phyloP scores from a whole-genome alignment of 2,888 invertebrate genomes.

The Eristalinus aeneus region DNA sequence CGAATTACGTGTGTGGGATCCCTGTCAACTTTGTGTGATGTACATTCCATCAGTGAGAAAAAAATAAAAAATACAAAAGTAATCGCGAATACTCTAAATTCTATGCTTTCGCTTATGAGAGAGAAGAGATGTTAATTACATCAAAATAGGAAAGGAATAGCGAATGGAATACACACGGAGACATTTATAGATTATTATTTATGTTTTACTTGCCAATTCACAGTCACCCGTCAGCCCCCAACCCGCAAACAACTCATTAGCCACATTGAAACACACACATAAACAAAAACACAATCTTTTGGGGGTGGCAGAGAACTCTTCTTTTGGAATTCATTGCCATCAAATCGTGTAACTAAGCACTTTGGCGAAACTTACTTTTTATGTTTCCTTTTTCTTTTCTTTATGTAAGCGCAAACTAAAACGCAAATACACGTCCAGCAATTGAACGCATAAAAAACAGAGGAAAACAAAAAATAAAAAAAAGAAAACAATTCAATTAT shows the following conservation, averaged over 20 bases:
- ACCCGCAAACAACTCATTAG: slow-evolving; percentile 3
- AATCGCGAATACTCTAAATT: neutral
- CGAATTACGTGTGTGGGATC: slow-evolving; percentile 47
- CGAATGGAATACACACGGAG: slow-evolving; percentile 3
- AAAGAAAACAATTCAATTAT: slow-evolving; percentile 37
- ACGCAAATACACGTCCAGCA: slow-evolving; percentile 6
- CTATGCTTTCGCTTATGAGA: slow-evolving; percentile 20
- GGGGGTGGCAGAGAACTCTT: slow-evolving; percentile 49
- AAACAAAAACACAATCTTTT: slow-evolving; percentile 22
- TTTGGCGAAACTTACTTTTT: slow-evolving; percentile 41
- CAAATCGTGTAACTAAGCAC: slow-evolving; percentile 20
- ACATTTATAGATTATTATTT: slow-evolving; percentile 39
- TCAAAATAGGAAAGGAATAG: slow-evolving; percentile 10
- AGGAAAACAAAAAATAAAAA: slow-evolving; percentile 10
- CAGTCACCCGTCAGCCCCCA: slow-evolving; percentile 9
- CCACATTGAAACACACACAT: neutral
- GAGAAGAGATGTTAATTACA: slow-evolving; percentile 43
- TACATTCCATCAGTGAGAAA: slow-evolving; percentile 17
- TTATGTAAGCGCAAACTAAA: neutral
- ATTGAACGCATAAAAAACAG: slow-evolving; percentile 7
- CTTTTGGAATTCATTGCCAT: slow-evolving; percentile 45
- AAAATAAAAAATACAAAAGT: slow-evolving; percentile 9
- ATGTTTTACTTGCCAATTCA: slow-evolving; percentile 35
- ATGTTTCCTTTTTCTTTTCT: neutral
- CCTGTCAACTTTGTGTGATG: slow-evolving; percentile 12